phyloP scores from a whole-genome alignment of 30 jellyfish, hydroid and myxozoan species.

The Aurelia coerulea region DNA sequence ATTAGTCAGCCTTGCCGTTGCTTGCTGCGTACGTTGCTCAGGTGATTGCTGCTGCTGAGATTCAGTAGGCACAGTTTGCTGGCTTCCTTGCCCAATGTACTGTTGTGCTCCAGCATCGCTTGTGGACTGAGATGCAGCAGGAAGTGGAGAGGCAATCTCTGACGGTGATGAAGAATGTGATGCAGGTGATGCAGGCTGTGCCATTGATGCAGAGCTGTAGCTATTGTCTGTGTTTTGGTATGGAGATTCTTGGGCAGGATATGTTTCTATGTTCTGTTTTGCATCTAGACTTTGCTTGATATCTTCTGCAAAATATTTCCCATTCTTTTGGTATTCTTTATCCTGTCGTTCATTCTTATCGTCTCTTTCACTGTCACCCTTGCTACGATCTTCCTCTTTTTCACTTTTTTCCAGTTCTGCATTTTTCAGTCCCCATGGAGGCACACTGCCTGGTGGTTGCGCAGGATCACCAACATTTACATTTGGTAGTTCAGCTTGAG shows the following conservation, averaged over 20 bases:
- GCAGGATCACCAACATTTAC: conserved; percentile 16
- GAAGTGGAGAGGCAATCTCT: too few species aligned
- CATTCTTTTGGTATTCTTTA: conserved; percentile 15
- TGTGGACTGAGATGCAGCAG: conserved; percentile 1
- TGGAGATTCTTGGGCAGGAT: too few species aligned
- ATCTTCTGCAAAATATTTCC: conserved; percentile 40
- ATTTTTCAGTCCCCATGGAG: conserved; percentile 45
- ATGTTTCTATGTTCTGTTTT: too few species aligned
- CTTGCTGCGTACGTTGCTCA: neutral
- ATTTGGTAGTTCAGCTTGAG: conserved; percentile 55
- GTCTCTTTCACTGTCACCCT: conserved; percentile 12
- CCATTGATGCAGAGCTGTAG: neutral
- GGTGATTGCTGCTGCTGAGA: neutral
- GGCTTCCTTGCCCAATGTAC: too few species aligned
- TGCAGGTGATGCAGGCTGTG: neutral
- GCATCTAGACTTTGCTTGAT: conserved; percentile 24
- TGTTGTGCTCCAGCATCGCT: too few species aligned
- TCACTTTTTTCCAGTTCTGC: conserved; percentile 1
- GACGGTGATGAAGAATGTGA: too few species aligned
- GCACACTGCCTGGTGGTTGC: conserved; percentile 17
- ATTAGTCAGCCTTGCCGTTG: neutral
- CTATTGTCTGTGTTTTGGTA: neutral
- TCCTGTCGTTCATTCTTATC: neutral
- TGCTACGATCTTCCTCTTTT: conserved; percentile 23
- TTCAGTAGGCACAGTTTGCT: neutral